Conservation (phyloP, 2,113 vertebrate species). For the Panthera leo region DNA sequence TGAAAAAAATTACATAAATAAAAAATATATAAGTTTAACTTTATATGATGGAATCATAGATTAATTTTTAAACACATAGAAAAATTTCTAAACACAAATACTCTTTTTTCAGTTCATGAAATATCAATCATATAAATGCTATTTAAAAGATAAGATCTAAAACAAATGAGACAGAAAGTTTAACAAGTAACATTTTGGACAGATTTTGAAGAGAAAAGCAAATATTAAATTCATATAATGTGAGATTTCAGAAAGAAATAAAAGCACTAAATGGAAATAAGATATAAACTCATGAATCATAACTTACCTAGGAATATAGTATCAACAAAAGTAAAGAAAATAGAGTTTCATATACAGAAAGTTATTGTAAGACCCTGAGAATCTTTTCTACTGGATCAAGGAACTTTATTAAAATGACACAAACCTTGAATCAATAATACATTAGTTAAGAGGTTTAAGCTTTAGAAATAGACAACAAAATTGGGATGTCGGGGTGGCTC, state of each 20-base stretch:
- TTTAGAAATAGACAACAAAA: not conserved
- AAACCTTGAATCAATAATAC: not conserved
- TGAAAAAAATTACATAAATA: not conserved
- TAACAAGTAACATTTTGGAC: not conserved
- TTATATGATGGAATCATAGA: not conserved
- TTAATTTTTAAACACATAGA: not conserved
- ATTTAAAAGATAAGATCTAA: not conserved
- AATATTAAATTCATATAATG: not conserved
- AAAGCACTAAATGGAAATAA: not conserved
- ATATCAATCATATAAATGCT: not conserved
- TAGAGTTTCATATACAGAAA: not conserved
- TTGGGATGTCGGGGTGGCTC: no score
- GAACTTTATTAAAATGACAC: not conserved
- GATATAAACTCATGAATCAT: not conserved
- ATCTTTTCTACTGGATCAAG: not conserved
- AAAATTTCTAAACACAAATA: not conserved
- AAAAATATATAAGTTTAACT: not conserved
- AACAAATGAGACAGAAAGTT: not conserved
- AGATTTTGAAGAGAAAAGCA: not conserved
- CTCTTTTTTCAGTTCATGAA: conserved; percentile 12
- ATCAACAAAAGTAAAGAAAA: not conserved
- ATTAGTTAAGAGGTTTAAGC: not conserved
- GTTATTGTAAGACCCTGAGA: not conserved
- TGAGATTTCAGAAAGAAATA: not conserved
- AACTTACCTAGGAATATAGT: not conserved